Evolutionary conservation across 2,113 vertebrate species (phyloP).

Genomic region (Stigmatopora argus): DNA sequence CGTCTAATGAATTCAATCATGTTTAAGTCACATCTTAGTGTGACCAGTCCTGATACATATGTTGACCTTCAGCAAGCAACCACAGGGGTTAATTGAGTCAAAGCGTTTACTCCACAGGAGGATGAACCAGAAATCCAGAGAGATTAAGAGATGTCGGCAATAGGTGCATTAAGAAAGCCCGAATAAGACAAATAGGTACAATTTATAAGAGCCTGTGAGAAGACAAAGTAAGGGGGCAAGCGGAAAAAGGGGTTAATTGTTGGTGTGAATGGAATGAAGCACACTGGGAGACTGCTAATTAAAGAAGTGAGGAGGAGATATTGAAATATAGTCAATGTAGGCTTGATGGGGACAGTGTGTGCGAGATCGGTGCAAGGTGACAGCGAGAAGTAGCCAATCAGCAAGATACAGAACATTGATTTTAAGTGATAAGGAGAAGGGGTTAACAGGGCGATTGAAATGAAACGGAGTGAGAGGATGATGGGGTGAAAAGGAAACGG

Average conservation of each 20-base stretch:
- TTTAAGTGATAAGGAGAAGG: constrained; percentile 27
- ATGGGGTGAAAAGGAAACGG: constrained; percentile 40
- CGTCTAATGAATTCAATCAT: constrained; percentile 59
- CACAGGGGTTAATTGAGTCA: constrained; percentile 60
- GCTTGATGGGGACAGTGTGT: constrained; percentile 44
- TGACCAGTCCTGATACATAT: constrained; percentile 55
- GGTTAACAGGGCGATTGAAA: constrained; percentile 42
- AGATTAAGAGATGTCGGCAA: background rate
- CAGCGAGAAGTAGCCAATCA: constrained; percentile 22
- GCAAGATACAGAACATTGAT: constrained; percentile 35
- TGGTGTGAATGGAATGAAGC: constrained; percentile 57
- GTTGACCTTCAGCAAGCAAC: constrained; percentile 46
- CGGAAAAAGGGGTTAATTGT: constrained; percentile 54
- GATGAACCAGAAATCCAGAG: constrained; percentile 10
- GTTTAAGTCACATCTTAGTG: constrained; percentile 50
- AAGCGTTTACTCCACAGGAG: constrained; percentile 23
- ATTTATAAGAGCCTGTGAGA: constrained; percentile 31
- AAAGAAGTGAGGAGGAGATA: constrained; percentile 41
- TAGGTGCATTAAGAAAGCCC: constrained; percentile 30
- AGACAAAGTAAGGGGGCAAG: constrained; percentile 23
- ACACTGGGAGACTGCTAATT: constrained; percentile 30
- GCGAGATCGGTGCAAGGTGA: constrained; percentile 31
- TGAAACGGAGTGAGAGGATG: constrained; percentile 36
- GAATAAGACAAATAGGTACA: constrained; percentile 29
- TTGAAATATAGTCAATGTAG: constrained; percentile 58